Conservation (phyloP, 1,140 invertebrate genomes). For the Neelides sp. region DNA sequence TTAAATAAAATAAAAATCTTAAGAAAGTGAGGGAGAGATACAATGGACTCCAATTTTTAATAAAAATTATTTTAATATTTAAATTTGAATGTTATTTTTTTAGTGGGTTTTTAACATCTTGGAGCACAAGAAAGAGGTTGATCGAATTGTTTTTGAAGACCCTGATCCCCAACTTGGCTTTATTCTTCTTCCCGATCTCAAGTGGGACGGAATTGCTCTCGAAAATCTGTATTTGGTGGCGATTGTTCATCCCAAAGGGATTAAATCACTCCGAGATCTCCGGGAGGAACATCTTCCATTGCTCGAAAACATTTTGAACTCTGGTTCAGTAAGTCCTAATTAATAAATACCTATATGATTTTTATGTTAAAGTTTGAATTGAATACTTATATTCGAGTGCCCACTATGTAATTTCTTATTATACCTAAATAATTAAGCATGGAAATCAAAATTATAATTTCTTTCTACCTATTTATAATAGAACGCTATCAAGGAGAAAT, state of each 20-base stretch:
- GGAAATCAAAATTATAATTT: no score
- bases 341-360: conserved; percentile 11
- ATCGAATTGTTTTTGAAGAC: conserved; percentile 76
- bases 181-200: conserved; percentile 77
- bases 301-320: conserved; percentile 63
- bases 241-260: conserved; percentile 53
- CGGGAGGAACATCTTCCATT: conserved; percentile 61
- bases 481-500: conserved; percentile 65
- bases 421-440: no score
- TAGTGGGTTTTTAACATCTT: conserved; percentile 96
- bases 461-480: conserved; percentile 38
- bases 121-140: conserved; percentile 73
- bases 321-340: conserved; percentile 48
- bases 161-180: conserved; percentile 66
- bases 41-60: conserved; percentile 6
- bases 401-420: not conserved
- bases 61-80: no score
- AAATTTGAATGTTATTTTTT: not conserved
- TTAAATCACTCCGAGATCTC: conserved; percentile 76
- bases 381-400: not conserved
- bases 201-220: conserved; percentile 72
- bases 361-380: not conserved
- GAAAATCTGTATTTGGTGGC: conserved; percentile 73
- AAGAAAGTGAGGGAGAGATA: conserved; percentile 4
- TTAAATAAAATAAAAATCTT: no score